Conservation (phyloP, 2,797 vertebrate species). For the Gymnoscopelus microlampas region DNA sequence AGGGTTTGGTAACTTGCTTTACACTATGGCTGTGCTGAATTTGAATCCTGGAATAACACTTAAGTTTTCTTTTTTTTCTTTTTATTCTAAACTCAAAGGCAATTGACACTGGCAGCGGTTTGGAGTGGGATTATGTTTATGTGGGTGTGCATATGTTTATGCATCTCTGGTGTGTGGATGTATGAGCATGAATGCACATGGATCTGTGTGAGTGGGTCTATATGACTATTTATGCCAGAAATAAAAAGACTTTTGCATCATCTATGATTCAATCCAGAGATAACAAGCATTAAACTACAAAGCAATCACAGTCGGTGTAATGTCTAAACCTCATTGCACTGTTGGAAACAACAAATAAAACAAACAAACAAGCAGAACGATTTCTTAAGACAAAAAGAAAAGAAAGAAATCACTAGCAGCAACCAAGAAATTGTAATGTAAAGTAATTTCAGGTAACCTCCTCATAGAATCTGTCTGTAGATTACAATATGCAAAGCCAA, state of each 20-base stretch:
- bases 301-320: too few species aligned
- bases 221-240: not conserved
- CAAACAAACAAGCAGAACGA: not conserved
- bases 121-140: too few species aligned
- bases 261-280: not conserved
- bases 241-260: constrained; percentile 2
- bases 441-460: too few species aligned
- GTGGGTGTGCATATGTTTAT: too few species aligned
- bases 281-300: not conserved
- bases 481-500: too few species aligned
- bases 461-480: too few species aligned
- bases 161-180: too few species aligned
- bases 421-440: not conserved
- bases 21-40: not conserved
- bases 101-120: constrained; percentile 15
- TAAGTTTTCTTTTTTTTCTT: constrained; percentile 4
- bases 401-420: too few species aligned
- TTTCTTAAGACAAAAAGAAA: not conserved
- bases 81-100: not conserved
- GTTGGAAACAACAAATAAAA: not conserved
- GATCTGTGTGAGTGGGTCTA: too few species aligned
- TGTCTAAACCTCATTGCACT: not conserved
- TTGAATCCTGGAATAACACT: not conserved
- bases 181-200: too few species aligned
- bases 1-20: too few species aligned